Conservation (phyloP, 2,888 invertebrate species). For the Penaeus monodon region DNA sequence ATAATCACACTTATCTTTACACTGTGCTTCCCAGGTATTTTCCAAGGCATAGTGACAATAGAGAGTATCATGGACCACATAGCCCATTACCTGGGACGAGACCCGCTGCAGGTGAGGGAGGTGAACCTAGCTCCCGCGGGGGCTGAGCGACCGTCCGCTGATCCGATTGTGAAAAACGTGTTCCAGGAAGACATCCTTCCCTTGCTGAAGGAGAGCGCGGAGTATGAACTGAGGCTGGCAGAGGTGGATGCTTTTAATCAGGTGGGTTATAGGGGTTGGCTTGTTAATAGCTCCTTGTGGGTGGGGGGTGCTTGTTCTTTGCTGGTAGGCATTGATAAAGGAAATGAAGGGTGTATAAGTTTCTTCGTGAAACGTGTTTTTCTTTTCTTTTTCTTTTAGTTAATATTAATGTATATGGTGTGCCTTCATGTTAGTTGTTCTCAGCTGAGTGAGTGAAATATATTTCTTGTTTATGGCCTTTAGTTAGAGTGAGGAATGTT, state of each 20-base stretch:
- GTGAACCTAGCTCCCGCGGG: constrained; percentile 27
- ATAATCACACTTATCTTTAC: no score
- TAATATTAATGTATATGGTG: no score
- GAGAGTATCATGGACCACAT: constrained; percentile 54
- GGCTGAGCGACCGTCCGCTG: neutral
- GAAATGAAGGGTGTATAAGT: no score
- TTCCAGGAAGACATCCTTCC: constrained; percentile 49
- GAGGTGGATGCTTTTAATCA: constrained; percentile 36
- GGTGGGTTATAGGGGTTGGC: neutral
- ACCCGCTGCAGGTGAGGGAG: constrained; percentile 39
- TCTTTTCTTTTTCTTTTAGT: no score
- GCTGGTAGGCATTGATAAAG: no score
- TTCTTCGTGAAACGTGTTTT: no score
- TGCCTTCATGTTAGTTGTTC: no score
- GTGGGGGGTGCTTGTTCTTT: no score
- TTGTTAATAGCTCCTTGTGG: no score
- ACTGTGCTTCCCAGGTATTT: neutral
- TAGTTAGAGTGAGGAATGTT: no score
- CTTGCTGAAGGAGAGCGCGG: constrained; percentile 30
- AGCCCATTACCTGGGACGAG: constrained; percentile 35
- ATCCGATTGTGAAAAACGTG: constrained; percentile 7
- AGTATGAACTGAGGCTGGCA: constrained; percentile 6
- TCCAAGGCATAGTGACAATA: constrained; percentile 33
- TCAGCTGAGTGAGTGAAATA: no score
- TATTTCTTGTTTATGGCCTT: no score